These are phyloP conservation scores for Alligator sinensis DNA, from an alignment of 2,113 vertebrate genomes.

Conservation along the genomic window DNA sequence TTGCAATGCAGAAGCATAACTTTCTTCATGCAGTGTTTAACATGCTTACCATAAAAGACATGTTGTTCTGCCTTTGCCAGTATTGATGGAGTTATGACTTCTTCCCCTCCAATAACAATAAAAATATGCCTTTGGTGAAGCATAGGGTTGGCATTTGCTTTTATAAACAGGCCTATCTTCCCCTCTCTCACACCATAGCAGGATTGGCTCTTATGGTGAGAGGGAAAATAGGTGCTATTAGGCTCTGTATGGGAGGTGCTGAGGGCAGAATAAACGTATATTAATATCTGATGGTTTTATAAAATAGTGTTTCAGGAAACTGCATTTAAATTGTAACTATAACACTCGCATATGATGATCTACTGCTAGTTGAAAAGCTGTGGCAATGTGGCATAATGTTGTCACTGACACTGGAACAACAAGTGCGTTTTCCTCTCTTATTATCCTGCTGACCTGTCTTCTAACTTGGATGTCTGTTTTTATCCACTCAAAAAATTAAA, in stretches of 20 bases:
- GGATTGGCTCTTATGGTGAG: not conserved
- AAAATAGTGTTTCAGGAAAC: not conserved
- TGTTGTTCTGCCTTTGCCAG: not conserved
- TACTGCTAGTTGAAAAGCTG: not conserved
- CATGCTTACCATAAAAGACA: not conserved
- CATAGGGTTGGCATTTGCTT: not conserved
- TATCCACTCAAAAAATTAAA: not conserved
- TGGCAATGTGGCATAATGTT: not conserved
- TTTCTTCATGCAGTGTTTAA: not conserved
- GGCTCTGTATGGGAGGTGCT: not conserved
- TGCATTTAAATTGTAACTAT: not conserved
- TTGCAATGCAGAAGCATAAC: not conserved
- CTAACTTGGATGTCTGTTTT: not conserved
- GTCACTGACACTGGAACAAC: not conserved
- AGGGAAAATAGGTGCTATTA: not conserved
- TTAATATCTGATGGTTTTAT: not conserved
- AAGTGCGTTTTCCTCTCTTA: not conserved
- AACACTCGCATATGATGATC: not conserved
- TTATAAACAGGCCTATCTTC: not conserved
- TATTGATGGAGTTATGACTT: not conserved
- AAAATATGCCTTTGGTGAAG: not conserved
- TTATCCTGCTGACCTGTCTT: not conserved
- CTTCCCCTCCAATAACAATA: not conserved
- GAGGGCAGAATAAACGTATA: not conserved
- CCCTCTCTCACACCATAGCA: not conserved